These are phyloP conservation scores for Ciconia maguari DNA, from an alignment of 2,113 vertebrate genomes.

Conservation along the genomic window DNA sequence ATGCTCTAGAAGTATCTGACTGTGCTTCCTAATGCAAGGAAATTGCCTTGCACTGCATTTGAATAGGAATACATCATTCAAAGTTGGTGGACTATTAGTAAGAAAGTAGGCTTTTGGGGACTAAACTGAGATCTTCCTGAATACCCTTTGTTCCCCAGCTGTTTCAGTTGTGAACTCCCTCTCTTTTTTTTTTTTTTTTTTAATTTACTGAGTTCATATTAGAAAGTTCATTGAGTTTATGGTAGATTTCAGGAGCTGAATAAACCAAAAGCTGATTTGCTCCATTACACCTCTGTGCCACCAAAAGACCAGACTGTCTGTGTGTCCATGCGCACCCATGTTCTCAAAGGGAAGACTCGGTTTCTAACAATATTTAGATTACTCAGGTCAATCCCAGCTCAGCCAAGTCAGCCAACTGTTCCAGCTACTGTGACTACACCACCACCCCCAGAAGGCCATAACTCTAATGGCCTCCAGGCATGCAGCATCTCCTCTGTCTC, in stretches of 20 bases:
- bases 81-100: neutral
- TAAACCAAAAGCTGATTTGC: neutral
- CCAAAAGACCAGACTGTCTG: neutral
- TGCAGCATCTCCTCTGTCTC: neutral
- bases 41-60: constrained; percentile 16
- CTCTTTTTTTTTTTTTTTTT: neutral
- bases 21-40: neutral
- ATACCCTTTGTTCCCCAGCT: neutral
- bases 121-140: neutral
- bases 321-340: neutral
- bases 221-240: neutral
- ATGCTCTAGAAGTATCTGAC: neutral
- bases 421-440: neutral
- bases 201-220: neutral
- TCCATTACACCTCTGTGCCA: neutral
- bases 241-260: neutral
- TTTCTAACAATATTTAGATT: neutral
- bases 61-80: constrained; percentile 2
- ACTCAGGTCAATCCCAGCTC: neutral
- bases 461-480: neutral
- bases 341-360: neutral
- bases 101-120: neutral
- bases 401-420: neutral
- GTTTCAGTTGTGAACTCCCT: neutral
- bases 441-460: neutral